These are phyloP conservation scores for Armadillidium nasatum DNA, from an alignment of 1,140 invertebrate genomes.

Conservation along the genomic window DNA sequence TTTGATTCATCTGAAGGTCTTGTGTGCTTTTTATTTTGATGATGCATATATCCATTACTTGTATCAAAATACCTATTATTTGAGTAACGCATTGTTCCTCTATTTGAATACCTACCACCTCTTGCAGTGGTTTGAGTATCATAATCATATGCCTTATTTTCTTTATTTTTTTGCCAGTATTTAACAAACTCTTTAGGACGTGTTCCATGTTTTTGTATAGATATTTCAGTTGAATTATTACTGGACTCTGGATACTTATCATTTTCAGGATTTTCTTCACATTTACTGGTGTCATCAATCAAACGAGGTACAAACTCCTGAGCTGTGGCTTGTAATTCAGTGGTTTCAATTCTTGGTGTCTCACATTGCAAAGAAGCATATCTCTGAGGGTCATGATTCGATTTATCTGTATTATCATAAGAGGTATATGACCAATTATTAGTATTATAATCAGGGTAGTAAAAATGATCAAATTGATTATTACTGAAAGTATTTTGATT, in stretches of 20 bases:
- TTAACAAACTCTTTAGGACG: background rate
- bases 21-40: background rate
- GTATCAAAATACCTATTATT: background rate
- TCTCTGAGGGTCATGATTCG: background rate
- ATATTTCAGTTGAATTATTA: background rate
- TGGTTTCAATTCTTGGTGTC: background rate
- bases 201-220: background rate
- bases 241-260: background rate
- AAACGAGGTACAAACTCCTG: background rate
- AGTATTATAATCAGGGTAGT: background rate
- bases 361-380: background rate
- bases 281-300: background rate
- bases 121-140: too few relatives aligned
- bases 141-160: background rate
- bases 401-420: background rate
- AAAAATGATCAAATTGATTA: background rate
- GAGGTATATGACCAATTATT: background rate
- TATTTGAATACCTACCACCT: too few relatives aligned
- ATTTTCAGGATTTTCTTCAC: background rate
- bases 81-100: background rate
- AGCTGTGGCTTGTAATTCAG: background rate
- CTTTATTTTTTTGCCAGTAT: background rate
- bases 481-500: background rate
- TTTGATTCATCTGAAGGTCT: too few relatives aligned
- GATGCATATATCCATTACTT: background rate